Evolutionary conservation across 1,140 invertebrate species (phyloP).

Genomic region (Leptopilina clavipes): DNA sequence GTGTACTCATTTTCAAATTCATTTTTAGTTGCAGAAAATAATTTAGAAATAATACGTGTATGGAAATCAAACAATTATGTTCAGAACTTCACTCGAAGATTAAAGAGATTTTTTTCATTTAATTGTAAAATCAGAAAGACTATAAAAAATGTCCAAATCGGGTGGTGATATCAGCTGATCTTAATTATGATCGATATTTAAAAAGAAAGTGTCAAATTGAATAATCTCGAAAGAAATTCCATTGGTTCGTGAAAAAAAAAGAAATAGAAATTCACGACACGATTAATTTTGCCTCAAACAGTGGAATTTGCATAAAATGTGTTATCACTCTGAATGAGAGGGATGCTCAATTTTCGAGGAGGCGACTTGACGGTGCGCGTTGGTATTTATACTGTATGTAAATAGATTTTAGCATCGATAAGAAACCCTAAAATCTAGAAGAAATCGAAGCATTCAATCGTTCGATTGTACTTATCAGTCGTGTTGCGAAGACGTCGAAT

Average conservation of each 20-base stretch:
- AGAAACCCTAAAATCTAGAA: constrained; percentile 42
- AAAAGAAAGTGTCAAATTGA: background rate
- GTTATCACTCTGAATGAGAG: constrained; percentile 41
- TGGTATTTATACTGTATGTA: constrained; percentile 59
- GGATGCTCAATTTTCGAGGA: constrained; percentile 54
- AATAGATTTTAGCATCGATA: constrained; percentile 47
- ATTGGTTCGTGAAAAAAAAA: background rate
- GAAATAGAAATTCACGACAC: background rate
- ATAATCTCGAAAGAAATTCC: background rate
- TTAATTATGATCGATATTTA: background rate
- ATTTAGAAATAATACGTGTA: too few relatives aligned
- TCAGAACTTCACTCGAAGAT: too few relatives aligned
- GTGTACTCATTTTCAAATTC: too few relatives aligned
- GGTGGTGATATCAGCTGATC: too few relatives aligned
- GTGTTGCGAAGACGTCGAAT: constrained; percentile 29
- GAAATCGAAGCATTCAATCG: background rate
- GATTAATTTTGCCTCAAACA: background rate
- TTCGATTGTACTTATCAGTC: constrained; percentile 48
- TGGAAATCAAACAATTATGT: too few relatives aligned
- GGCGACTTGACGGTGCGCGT: constrained; percentile 47
- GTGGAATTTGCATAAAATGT: constrained; percentile 29
- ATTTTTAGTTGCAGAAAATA: too few relatives aligned
- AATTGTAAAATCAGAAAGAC: too few relatives aligned
- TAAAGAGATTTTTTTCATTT: too few relatives aligned
- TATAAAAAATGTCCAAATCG: too few relatives aligned